Conservation (phyloP, 2,888 invertebrate genomes). For the Caenorhabditis macrosperma region DNA sequence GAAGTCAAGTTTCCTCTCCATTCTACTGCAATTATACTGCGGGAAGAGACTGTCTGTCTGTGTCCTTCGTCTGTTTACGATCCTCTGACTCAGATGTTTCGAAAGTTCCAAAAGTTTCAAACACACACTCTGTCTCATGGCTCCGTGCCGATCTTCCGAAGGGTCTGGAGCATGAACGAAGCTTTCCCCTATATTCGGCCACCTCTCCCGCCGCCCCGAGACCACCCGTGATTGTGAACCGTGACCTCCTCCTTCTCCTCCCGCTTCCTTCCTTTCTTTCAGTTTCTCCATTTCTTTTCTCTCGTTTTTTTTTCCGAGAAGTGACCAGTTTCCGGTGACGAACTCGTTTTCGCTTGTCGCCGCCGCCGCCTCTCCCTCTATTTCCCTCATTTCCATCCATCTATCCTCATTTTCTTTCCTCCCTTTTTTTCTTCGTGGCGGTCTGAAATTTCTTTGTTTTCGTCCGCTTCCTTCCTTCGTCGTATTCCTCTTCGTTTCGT, state of each 20-base stretch:
- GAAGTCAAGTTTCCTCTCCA: neutral
- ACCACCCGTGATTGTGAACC: conserved; percentile 21
- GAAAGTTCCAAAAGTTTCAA: too few species aligned
- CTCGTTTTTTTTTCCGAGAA: conserved; percentile 13
- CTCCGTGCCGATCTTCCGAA: too few species aligned
- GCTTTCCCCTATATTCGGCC: too few species aligned
- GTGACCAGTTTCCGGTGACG: conserved; percentile 54
- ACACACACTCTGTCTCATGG: too few species aligned
- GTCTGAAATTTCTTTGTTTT: conserved; percentile 39
- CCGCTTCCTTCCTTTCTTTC: neutral
- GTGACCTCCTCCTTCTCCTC: conserved; percentile 29
- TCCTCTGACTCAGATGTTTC: neutral
- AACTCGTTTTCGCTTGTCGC: conserved; percentile 29
- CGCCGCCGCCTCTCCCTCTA: neutral
- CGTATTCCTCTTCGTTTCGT: conserved; percentile 1
- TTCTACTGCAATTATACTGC: neutral
- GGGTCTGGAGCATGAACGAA: too few species aligned
- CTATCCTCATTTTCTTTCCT: conserved; percentile 47
- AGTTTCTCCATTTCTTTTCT: neutral
- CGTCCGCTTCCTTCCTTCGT: conserved; percentile 1
- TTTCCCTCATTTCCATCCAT: conserved; percentile 49
- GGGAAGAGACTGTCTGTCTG: neutral
- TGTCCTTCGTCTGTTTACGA: neutral
- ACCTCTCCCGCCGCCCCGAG: neutral
- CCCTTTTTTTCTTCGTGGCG: conserved; percentile 6